A percentile compares a stretch with the other conserved stretches of the same genome.
phyloP scores from a whole-genome alignment of 2,888 invertebrate species.

The Molorchus minor region DNA sequence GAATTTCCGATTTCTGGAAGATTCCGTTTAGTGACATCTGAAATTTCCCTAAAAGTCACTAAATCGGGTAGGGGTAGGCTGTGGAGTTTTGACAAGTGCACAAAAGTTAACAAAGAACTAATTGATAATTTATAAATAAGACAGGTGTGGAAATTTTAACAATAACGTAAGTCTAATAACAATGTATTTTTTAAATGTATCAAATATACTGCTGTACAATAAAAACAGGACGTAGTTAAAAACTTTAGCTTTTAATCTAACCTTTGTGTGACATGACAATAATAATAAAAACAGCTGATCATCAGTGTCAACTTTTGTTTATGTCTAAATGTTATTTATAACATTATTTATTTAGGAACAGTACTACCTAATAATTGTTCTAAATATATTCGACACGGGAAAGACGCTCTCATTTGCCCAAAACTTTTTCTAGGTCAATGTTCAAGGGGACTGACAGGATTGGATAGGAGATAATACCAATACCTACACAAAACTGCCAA shows the following conservation, averaged over 20 bases:
- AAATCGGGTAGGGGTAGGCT: slow-evolving; percentile 20
- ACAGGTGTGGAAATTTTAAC: slow-evolving; percentile 12
- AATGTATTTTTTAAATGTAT: neutral
- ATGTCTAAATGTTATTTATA: too few relatives aligned
- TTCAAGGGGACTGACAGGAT: slow-evolving; percentile 12
- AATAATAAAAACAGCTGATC: slow-evolving; percentile 26
- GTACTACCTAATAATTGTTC: too few relatives aligned
- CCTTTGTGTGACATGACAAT: slow-evolving; percentile 19
- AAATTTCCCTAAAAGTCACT: slow-evolving; percentile 8
- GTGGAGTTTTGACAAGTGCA: slow-evolving; percentile 17
- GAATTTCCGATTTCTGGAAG: neutral
- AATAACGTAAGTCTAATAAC: slow-evolving; percentile 14
- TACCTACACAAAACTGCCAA: slow-evolving; percentile 12
- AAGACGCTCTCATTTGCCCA: neutral
- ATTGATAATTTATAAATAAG: slow-evolving; percentile 3
- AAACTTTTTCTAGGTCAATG: slow-evolving; percentile 19
- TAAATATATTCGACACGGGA: too few relatives aligned
- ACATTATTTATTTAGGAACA: too few relatives aligned
- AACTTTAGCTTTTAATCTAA: slow-evolving; percentile 1
- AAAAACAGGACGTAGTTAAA: neutral
- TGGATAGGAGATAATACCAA: slow-evolving; percentile 16
- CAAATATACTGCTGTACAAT: neutral
- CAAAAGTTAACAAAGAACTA: slow-evolving; percentile 22
- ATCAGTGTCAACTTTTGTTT: slow-evolving; percentile 24
- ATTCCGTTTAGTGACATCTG: slow-evolving; percentile 2